Conservation (phyloP, 2,888 invertebrate species). For the Drosophila differens region DNA sequence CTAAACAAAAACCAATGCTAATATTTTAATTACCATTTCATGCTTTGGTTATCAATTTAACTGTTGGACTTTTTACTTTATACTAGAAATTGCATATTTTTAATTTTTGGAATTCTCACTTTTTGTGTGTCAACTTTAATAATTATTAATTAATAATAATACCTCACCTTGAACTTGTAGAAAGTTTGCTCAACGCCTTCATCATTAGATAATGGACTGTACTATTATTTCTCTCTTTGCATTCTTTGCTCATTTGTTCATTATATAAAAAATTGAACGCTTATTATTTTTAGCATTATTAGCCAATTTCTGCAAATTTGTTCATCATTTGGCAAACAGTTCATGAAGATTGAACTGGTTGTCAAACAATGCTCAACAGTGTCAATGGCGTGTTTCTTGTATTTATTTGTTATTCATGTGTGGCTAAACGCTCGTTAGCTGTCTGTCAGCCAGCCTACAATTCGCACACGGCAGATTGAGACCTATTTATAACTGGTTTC, state of each 20-base stretch:
- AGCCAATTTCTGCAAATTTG: neutral
- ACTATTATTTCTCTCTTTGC: neutral
- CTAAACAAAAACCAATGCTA: neutral
- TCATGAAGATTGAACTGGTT: conserved; percentile 3
- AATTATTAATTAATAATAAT: no score
- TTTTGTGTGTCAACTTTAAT: neutral
- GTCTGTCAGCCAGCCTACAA: conserved; percentile 20
- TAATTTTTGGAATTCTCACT: neutral
- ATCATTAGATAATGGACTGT: neutral
- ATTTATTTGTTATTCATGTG: conserved; percentile 46
- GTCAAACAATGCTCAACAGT: conserved; percentile 30
- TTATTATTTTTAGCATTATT: neutral
- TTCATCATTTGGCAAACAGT: neutral
- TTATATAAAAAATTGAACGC: neutral
- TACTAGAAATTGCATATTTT: neutral
- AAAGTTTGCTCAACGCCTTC: neutral
- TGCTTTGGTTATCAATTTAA: neutral
- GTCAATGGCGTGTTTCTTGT: conserved; percentile 11
- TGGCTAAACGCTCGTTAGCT: conserved; percentile 43
- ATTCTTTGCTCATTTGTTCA: neutral
- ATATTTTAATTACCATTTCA: neutral
- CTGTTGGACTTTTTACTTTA: neutral
- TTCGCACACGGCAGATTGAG: conserved; percentile 9
- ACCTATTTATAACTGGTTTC: conserved; percentile 31
- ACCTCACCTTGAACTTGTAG: neutral